Evolutionary conservation across 1,140 invertebrate genomes (phyloP), one percentile per base, ranked within the genome.

Genomic region (Anastrepha obliqua): DNA sequence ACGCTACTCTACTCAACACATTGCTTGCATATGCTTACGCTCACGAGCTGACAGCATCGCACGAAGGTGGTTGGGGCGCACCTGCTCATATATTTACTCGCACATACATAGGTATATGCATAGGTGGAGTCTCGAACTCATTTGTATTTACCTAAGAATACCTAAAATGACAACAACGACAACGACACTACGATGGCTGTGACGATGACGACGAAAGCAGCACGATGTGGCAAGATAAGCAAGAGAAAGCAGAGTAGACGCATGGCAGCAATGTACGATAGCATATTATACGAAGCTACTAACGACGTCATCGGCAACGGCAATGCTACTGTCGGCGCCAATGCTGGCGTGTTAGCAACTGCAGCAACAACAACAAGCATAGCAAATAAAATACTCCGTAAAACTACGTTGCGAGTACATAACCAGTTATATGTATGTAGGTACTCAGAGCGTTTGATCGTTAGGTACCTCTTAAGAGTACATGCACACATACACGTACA

Each of bases 61-160:
- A 58, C n/a, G 74, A 81, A 81, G 74, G 74, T 81, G 85, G 85
- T 42, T 59, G 85, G 87, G 87, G 87, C 65, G 67, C 87, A 87
- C 87, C 87, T 87, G 87, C 65, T 29, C 74, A n/a, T 74, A 4
- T 67, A 67, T 20, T 39, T 17, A 42, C 8, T 58, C 74, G 70
- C 55, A 58, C 47, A 55, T 74, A 81, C 17, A 15, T 44, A 55
- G 51, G 51, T 62, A 87, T 74, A 62, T 65, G 58, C 86, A 89
- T 85, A 90, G 89, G 90, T 90, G 90, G 90, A 90, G 89, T 89
- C 90, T 89, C 87, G 89, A 89, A 89, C 91, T 91, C 90, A 92
- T 92, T 90, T 92, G 90, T 92, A 90, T 92, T 92, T 92, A 92
- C 91, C 91, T 92, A 92, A 89, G 92, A 91, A 92, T 92, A 92